Conservation (phyloP, 2,888 invertebrate genomes). For the Chloromyia formosa region DNA sequence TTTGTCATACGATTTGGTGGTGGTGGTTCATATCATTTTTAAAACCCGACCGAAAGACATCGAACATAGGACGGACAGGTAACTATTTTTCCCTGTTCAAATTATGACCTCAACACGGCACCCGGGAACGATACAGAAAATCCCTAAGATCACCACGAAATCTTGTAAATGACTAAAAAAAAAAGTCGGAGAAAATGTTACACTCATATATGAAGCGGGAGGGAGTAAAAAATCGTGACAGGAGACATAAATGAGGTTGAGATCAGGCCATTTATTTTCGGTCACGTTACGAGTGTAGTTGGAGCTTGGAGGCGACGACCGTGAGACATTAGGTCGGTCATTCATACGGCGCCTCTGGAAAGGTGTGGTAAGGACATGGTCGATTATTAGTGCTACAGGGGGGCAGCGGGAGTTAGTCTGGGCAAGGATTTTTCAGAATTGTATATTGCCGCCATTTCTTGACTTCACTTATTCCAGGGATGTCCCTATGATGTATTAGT, state of each 20-base stretch:
- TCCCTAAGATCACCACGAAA: neutral
- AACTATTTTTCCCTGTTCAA: slow-evolving; percentile 4
- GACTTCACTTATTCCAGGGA: neutral
- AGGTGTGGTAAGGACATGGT: slow-evolving; percentile 30
- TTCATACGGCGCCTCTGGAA: neutral
- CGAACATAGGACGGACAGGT: neutral
- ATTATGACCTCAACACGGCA: neutral
- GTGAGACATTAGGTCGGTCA: slow-evolving; percentile 12
- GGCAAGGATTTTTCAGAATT: neutral
- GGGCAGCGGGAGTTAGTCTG: neutral
- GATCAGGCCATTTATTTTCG: slow-evolving; percentile 35
- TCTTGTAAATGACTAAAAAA: slow-evolving; percentile 30
- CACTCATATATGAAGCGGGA: slow-evolving; percentile 5
- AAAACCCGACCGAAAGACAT: neutral
- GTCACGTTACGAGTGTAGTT: slow-evolving; percentile 31
- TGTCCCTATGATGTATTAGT: neutral
- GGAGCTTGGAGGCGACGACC: too few species aligned
- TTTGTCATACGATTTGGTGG: neutral
- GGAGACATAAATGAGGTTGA: slow-evolving; percentile 44
- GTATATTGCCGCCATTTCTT: slow-evolving; percentile 2
- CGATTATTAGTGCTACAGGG: slow-evolving; percentile 31
- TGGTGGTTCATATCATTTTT: neutral
- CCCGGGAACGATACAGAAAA: neutral
- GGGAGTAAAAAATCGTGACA: slow-evolving; percentile 43
- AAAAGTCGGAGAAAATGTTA: slow-evolving; percentile 11